A percentile compares a stretch with the other conserved stretches of the same genome.
Evolutionary conservation across 53 echinoderm and acorn worm species (phyloP).

Genomic region (Apostichopus leukothele): DNA sequence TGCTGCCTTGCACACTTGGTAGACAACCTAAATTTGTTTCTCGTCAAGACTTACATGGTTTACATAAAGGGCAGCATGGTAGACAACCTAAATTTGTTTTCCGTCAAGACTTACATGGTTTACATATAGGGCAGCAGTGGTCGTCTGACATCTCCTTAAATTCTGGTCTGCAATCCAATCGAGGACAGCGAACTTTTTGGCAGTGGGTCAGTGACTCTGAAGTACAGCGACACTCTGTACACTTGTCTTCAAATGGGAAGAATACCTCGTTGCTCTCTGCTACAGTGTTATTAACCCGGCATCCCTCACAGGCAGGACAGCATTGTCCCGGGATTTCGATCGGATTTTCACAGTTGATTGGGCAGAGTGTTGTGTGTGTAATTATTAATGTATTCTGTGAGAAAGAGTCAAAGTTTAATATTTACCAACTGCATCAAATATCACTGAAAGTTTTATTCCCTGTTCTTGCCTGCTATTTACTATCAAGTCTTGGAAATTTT

Average conservation of each 20-base stretch:
- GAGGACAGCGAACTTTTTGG: conserved; percentile 73
- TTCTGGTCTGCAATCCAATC: conserved; percentile 69
- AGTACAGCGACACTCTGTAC: conserved; percentile 84
- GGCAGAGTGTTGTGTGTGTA: conserved; percentile 67
- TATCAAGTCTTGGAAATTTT: no score
- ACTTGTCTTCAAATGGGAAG: conserved; percentile 71
- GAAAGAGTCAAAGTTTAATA: conserved; percentile 12
- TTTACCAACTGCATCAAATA: no score
- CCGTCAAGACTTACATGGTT: not conserved
- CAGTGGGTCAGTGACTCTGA: conserved; percentile 57
- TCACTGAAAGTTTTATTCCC: no score
- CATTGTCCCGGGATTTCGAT: conserved; percentile 66
- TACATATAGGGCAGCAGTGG: conserved; percentile 82
- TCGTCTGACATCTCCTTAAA: conserved; percentile 60
- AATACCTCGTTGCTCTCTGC: conserved; percentile 59
- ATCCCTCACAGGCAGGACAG: conserved; percentile 80
- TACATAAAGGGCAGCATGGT: conserved; percentile 76
- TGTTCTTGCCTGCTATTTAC: no score
- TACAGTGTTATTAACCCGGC: conserved; percentile 49
- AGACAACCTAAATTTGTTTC: no score
- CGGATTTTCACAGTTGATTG: conserved; percentile 59
- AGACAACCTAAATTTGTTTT: no score
- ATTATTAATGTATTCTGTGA: conserved; percentile 67
- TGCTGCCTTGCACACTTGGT: no score
- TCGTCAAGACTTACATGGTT: conserved; percentile 6